Conservation (phyloP, 23 tunicate species). For the Clavelina lepadiformis region DNA sequence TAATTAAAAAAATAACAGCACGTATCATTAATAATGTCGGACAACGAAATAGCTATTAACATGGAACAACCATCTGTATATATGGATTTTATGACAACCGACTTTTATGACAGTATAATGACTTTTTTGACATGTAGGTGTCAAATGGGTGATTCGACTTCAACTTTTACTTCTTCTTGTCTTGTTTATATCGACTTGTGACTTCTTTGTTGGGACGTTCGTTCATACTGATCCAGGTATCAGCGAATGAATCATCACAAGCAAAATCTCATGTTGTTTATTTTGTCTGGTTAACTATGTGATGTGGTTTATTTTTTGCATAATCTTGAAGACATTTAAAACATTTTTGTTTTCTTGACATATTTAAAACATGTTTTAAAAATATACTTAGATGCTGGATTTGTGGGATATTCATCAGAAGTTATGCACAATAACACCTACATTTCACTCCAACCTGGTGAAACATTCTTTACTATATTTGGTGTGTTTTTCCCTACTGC, state of each 20-base stretch:
- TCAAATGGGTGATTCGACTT: slow-evolving; percentile 88
- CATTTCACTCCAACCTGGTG: slow-evolving; percentile 58
- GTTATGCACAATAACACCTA: slow-evolving; percentile 64
- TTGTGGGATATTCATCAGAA: slow-evolving; percentile 84
- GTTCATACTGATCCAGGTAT: slow-evolving; percentile 77
- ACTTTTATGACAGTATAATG: not conserved
- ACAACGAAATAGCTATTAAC: too few species aligned
- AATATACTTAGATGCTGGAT: slow-evolving; percentile 61
- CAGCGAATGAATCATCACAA: too few species aligned
- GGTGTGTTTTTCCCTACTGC: slow-evolving; percentile 97
- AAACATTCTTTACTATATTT: slow-evolving; percentile 85
- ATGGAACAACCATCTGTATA: too few species aligned
- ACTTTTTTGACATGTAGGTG: slow-evolving; percentile 39
- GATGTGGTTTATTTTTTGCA: not conserved
- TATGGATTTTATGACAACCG: not conserved
- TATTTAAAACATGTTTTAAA: not conserved
- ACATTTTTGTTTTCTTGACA: not conserved
- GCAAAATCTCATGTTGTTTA: not conserved
- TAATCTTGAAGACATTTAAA: not conserved
- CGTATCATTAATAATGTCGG: not conserved
- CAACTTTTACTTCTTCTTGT: slow-evolving; percentile 71
- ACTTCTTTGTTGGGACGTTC: slow-evolving; percentile 81
- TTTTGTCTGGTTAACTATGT: too few species aligned
- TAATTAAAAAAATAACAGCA: not conserved
- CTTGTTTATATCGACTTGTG: slow-evolving; percentile 70